Base-by-base conservation (phyloP, 23 tunicate species). In the Halocynthia aurantium region DNA sequence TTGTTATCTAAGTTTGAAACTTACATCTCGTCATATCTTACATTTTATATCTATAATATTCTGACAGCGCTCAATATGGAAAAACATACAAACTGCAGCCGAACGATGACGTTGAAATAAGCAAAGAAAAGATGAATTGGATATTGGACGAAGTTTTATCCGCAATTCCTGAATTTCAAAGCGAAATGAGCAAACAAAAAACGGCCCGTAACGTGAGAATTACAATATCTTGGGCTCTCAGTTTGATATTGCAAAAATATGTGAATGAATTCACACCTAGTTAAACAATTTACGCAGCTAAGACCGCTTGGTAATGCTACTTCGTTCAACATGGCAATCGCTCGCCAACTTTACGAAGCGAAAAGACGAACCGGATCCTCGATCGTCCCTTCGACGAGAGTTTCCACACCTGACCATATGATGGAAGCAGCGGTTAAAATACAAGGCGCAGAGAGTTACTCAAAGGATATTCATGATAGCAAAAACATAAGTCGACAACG, bases 281-380 rank as follows among this genome's bases (percentile, higher is more conserved):
- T 31, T 31, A 0, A 31, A 31, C 44, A 13, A 58, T 58, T 13
- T 65, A 0, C 15, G 22, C 6, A 65, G 70, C 10, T 65, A 1
- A 40, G 70, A 65, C 70, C 70, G 9, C 70, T 65, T 65, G 70
- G 70, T 49, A 65, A 65, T 6, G 70, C 70, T 65, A 65, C 70
- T 0, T 65, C 70, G 2, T 65, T 20, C 6, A 65, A 65, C 70
- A 65, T 65, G 70, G 70, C 70, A 6, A 49, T 65, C 6, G 70
- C 70, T 9, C 70, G 70, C 19, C 22, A 15, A 20, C 9, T 65
- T 9, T 65, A 65, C 19, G 49, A 65, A 15, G 22, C 70, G 9
- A 65, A 11, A 65, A 65, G 19, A 40, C 22, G 31, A 15, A 10
- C 10, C 19, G n/a, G 49, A 20, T 65, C 19, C 22, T 5, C 22